Conservation (phyloP, 2,797 vertebrate genomes). For the Astyanax mexicanus region DNA sequence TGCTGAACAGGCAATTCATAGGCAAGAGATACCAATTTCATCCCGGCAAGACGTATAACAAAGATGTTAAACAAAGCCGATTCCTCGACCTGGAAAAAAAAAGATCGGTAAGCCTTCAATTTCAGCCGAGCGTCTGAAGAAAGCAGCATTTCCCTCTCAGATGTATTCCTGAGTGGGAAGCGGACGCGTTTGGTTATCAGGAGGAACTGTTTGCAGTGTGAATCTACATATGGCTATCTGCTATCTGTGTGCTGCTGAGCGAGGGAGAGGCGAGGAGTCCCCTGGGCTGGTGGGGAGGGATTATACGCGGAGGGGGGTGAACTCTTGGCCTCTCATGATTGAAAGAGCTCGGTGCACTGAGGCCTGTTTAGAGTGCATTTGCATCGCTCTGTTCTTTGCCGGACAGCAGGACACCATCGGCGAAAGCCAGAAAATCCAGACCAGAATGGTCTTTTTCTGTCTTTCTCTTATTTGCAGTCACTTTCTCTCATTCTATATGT, state of each 20-base stretch:
- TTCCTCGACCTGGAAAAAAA: slow-evolving; percentile 66
- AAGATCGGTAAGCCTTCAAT: slow-evolving; percentile 74
- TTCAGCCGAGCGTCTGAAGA: slow-evolving; percentile 66
- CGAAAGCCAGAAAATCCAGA: slow-evolving; percentile 71
- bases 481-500: background rate
- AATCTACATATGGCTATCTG: slow-evolving; percentile 85
- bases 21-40: slow-evolving; percentile 77
- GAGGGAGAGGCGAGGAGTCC: slow-evolving; percentile 69
- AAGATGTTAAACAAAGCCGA: slow-evolving; percentile 81
- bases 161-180: slow-evolving; percentile 75
- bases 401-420: slow-evolving; percentile 74
- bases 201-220: slow-evolving; percentile 78
- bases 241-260: slow-evolving; percentile 80
- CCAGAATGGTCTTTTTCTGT: background rate
- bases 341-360: slow-evolving; percentile 80
- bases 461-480: background rate
- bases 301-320: slow-evolving; percentile 82
- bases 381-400: slow-evolving; percentile 78
- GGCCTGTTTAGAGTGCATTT: slow-evolving; percentile 85
- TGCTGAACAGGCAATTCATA: slow-evolving; percentile 69
- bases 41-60: slow-evolving; percentile 74
- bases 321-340: slow-evolving; percentile 83
- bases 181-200: slow-evolving; percentile 72
- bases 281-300: slow-evolving; percentile 75
- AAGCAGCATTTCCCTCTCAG: slow-evolving; percentile 69